A percentile compares a stretch with the other conserved stretches of the same genome.
Conservation (phyloP, 2,888 invertebrate genomes). For the Saturnia pavonia region DNA sequence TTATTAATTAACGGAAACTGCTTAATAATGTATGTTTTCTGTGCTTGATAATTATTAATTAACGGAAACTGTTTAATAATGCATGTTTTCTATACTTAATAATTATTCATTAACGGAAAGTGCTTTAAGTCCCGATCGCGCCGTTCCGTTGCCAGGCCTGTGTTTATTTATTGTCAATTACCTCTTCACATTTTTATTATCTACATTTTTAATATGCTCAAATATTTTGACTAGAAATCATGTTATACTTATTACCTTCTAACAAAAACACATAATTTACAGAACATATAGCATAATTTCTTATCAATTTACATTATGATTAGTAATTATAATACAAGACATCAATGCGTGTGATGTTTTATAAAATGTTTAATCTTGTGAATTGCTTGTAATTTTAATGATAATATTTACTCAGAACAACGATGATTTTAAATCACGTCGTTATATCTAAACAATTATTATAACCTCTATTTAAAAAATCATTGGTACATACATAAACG, state of each 20-base stretch:
- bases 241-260: slow-evolving; percentile 77
- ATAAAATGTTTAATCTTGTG: slow-evolving; percentile 19
- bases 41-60: slow-evolving; percentile 68
- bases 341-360: slow-evolving; percentile 63
- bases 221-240: slow-evolving; percentile 83
- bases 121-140: slow-evolving; percentile 36
- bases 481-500: slow-evolving; percentile 21
- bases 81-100: slow-evolving; percentile 65
- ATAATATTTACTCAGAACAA: slow-evolving; percentile 37
- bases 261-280: slow-evolving; percentile 78
- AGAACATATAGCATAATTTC: slow-evolving; percentile 76
- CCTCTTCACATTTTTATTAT: slow-evolving; percentile 65
- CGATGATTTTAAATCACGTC: slow-evolving; percentile 61
- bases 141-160: slow-evolving; percentile 50
- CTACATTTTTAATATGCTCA: slow-evolving; percentile 79
- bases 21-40: slow-evolving; percentile 51
- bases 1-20: too few relatives aligned
- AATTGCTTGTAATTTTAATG: slow-evolving; percentile 44
- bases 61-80: too few relatives aligned
- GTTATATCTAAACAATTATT: slow-evolving; percentile 43
- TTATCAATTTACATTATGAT: slow-evolving; percentile 68
- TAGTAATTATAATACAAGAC: slow-evolving; percentile 76
- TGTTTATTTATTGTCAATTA: slow-evolving; percentile 78
- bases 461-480: slow-evolving; percentile 29
- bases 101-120: slow-evolving; percentile 52